Conservation (phyloP, 2,797 vertebrate genomes). For the Epinephelus coioides region DNA sequence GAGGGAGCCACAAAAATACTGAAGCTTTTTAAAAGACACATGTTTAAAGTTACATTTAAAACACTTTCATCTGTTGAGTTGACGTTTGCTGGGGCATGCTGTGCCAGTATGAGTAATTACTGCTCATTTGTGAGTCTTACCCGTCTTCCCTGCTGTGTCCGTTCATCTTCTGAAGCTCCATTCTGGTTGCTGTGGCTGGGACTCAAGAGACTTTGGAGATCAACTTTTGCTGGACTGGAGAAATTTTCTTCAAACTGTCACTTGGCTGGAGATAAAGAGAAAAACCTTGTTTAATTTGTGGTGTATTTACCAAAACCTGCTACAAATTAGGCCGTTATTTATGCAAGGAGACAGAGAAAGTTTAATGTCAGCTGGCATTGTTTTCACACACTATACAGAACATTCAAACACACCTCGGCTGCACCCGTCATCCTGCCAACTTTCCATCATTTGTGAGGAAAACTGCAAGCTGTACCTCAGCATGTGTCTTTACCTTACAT, state of each 20-base stretch:
- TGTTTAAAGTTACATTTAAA: neutral
- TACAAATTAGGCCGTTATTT: neutral
- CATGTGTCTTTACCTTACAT: neutral
- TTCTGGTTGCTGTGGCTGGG: conserved; percentile 43
- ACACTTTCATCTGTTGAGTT: neutral
- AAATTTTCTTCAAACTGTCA: conserved; percentile 26
- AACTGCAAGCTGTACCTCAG: neutral
- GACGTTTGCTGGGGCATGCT: neutral
- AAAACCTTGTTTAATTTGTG: neutral
- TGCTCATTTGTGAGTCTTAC: conserved; percentile 58
- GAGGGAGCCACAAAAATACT: neutral
- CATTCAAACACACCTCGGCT: neutral
- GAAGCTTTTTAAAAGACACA: neutral
- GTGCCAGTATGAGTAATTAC: neutral
- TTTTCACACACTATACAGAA: neutral
- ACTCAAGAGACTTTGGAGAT: conserved; percentile 8
- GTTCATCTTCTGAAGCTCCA: conserved; percentile 87
- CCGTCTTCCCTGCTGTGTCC: conserved; percentile 81
- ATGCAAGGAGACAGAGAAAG: neutral
- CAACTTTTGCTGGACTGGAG: conserved; percentile 21
- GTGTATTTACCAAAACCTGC: no score
- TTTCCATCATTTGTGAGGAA: conserved; percentile 23
- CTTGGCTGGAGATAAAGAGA: conserved; percentile 32
- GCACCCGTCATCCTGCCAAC: neutral
- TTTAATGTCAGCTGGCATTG: neutral